Evolutionary conservation across 1,140 invertebrate species (phyloP).

Genomic region (Holcopasites calliopsidis): DNA sequence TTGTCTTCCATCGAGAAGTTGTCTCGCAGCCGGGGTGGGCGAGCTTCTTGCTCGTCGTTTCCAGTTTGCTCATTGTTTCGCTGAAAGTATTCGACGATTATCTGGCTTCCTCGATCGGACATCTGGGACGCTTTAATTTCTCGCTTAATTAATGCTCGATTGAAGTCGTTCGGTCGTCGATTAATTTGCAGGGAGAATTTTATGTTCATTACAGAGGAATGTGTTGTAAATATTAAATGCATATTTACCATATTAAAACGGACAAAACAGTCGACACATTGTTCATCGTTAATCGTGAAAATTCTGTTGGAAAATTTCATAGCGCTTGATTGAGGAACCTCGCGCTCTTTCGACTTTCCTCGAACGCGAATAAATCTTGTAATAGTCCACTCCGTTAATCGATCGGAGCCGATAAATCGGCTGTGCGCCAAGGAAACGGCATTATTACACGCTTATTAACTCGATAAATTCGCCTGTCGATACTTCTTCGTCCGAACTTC

Average conservation of each 20-base stretch:
- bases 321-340: too few relatives aligned
- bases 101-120: background rate
- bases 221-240: too few relatives aligned
- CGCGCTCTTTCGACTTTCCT: too few relatives aligned
- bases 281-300: too few relatives aligned
- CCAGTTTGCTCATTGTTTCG: background rate
- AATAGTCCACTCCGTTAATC: background rate
- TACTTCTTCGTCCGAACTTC: constrained; percentile 5
- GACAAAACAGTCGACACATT: too few relatives aligned
- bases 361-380: background rate
- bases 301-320: too few relatives aligned
- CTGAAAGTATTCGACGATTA: constrained; percentile 10
- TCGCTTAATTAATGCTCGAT: background rate
- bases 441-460: constrained; percentile 40
- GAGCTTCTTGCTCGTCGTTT: constrained; percentile 16
- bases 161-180: background rate
- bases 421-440: constrained; percentile 10
- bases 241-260: too few relatives aligned
- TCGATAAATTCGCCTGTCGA: constrained; percentile 41
- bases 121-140: background rate
- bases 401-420: constrained; percentile 13
- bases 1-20: background rate
- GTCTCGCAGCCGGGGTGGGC: background rate
- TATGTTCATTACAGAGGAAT: too few relatives aligned
- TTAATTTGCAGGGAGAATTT: background rate